Base-by-base conservation (phyloP, 2,888 invertebrate species). In the Agrenia bidenticulata region DNA sequence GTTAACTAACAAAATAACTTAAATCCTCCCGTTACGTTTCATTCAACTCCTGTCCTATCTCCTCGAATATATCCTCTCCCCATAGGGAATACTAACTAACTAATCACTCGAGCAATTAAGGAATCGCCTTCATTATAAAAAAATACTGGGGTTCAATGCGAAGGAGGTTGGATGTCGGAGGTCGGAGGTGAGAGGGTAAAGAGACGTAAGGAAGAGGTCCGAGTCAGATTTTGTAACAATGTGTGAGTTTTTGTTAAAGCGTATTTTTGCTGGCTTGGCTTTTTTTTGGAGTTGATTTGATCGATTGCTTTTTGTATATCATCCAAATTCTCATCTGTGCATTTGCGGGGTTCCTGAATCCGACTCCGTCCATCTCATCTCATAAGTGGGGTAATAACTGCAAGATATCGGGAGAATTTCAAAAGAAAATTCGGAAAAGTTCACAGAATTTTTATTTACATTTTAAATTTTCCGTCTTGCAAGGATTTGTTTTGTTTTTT, bases 291-390 rank as follows among this genome's bases (percentile, higher is more conserved):
- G 37, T 57, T 17, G 56, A 21, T 11, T 58, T 21, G 13, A 21
- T 13, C 23, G 19, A 51, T 58, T 45, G 45, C 15, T 45, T 45
- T 45, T 45, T 45, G 9, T 9, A 4, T 17, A 45, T 17, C 5
- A n/a, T 45, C 45, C 45, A 45, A 19, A 45, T 19, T 42, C 57
- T 64, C 64, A 61, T 69, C 69, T 69, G 69, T 69, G 69, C 69
- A 69, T 69, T 69, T 66, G 69, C 64, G 45, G 45, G 45, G 45
- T 45, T 17, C n/a, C 45, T 62, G 41, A n/a, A 39, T 54, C 41
- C 32, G 37, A 24, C 32, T 64, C 27, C 21, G 21, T 50, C 58
- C 58, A 49, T 59, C 59, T n/a, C 57, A 64, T 55, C 61, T 51
- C 67, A 63, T 17, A 21, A 41, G 41, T 37, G 27, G 62, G 45